Percentiles rank a stretch among this genome's conserved stretches.
Evolutionary conservation across 2,888 invertebrate species (phyloP).

Genomic region (Mesorhabditis spiculigera): DNA sequence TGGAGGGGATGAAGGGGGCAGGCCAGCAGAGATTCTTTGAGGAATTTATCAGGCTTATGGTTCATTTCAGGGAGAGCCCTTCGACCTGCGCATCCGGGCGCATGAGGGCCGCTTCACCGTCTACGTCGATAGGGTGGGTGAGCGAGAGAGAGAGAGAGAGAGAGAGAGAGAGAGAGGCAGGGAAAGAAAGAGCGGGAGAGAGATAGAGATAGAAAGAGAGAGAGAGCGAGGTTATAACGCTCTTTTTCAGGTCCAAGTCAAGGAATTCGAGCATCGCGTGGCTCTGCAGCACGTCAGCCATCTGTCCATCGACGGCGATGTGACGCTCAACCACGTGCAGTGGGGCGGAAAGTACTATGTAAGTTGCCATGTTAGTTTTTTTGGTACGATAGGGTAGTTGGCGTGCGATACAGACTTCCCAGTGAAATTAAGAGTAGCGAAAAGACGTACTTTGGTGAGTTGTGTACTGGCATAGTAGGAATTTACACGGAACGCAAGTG

Average conservation of each 20-base stretch:
- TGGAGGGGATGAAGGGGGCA: no score
- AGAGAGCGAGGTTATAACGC: slow-evolving; percentile 9
- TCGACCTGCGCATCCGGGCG: slow-evolving; percentile 51
- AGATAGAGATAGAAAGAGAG: background rate
- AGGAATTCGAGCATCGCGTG: slow-evolving; percentile 45
- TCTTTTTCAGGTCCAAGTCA: slow-evolving; percentile 39
- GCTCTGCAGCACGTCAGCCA: slow-evolving; percentile 46
- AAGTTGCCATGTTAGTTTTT: slow-evolving; percentile 9
- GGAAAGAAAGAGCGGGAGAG: background rate
- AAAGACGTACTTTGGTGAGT: no score
- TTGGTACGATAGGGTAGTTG: background rate
- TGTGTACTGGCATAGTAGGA: no score
- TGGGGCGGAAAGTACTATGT: slow-evolving; percentile 53
- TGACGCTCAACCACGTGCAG: slow-evolving; percentile 43
- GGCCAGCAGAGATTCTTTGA: no score
- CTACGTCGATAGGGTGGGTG: slow-evolving; percentile 31
- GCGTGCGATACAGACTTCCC: background rate
- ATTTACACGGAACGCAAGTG: no score
- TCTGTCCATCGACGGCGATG: slow-evolving; percentile 46
- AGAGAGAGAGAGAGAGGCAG: slow-evolving; percentile 9
- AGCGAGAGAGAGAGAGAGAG: no score
- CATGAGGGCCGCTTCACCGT: slow-evolving; percentile 47
- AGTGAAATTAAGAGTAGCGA: no score
- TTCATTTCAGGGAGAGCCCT: slow-evolving; percentile 30
- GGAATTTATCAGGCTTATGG: background rate